Evolutionary conservation across 1,140 invertebrate genomes (phyloP), one percentile per base, ranked within the genome.

Genomic region (Drosophila carrolli): DNA sequence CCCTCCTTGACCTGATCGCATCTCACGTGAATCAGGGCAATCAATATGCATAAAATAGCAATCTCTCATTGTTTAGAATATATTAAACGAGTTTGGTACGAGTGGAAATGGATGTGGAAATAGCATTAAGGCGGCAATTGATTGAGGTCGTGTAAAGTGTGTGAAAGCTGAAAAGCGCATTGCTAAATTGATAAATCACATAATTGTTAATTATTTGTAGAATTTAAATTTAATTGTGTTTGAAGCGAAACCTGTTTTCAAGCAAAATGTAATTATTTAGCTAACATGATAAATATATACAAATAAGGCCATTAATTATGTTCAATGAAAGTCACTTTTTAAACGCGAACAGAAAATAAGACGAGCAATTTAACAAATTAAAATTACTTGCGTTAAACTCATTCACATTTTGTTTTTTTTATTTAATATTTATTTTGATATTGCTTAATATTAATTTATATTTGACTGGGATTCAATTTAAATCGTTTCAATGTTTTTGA

Each of bases 1-100:
- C 72, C 51, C 70, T 67, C 72, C 60, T 76, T 71, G 67, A 65
- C 55, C 58, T 44, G 44, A 57, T 68, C 55, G 14, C 13, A 40
- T n/a, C 32, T 43, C 51, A 61, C 65, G 57, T 55, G 51, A 70
- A 78, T 78, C 70, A 32, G 47, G 27, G 14, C 46, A 78, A 70
- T 77, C 70, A 55, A 70, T 77, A 77, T 61, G 55, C 65, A 70
- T 53, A 37, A 54, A 55, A 60, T 38, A 29, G 13, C 0, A 43
- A 43, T 37, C n/a, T 32, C 53, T 51, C 19, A 68, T 41, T 72
- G 47, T 47, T 40, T 37, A 14, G 14, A 77, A 68, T 59, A 47
- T 40, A 74, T 55, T 56, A 74, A 74, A 74, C 71, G 9, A 62
- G 57, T 74, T 74, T 56, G 16, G 16, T 16, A 1, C 16, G 16